Evolutionary conservation across 2,888 invertebrate species (phyloP).

Genomic region (Maniola hyperantus): DNA sequence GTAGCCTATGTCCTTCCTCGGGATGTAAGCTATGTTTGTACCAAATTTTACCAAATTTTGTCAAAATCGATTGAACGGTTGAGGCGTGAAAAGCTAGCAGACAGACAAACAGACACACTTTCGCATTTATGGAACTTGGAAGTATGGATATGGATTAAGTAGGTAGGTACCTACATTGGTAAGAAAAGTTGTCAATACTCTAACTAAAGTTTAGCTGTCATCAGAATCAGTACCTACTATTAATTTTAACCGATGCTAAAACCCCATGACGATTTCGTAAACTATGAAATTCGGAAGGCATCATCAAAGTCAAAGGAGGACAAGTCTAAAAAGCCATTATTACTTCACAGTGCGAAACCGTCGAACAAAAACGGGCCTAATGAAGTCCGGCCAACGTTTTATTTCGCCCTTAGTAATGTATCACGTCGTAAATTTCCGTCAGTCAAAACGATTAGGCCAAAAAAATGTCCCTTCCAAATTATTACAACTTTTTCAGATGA

Average conservation of each 20-base stretch:
- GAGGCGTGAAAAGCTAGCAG: no score
- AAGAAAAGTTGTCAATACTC: no score
- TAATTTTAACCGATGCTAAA: neutral
- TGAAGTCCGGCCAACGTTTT: slow-evolving; percentile 60
- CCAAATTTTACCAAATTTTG: no score
- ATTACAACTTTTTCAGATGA: slow-evolving; percentile 11
- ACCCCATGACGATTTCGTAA: slow-evolving; percentile 26
- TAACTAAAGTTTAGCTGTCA: no score
- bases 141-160: no score
- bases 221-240: no score
- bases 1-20: no score
- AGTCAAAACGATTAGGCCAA: slow-evolving; percentile 75
- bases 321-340: slow-evolving; percentile 57
- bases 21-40: no score
- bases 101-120: no score
- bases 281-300: slow-evolving; percentile 62
- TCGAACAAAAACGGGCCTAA: slow-evolving; percentile 69
- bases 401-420: slow-evolving; percentile 70
- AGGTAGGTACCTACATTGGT: no score
- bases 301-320: slow-evolving; percentile 57
- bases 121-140: neutral
- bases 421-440: slow-evolving; percentile 80
- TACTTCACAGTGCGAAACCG: slow-evolving; percentile 58
- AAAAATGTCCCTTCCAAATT: slow-evolving; percentile 57
- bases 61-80: no score